Evolutionary conservation across 2,888 invertebrate genomes (phyloP).

Genomic region (Acronicta leporina): DNA sequence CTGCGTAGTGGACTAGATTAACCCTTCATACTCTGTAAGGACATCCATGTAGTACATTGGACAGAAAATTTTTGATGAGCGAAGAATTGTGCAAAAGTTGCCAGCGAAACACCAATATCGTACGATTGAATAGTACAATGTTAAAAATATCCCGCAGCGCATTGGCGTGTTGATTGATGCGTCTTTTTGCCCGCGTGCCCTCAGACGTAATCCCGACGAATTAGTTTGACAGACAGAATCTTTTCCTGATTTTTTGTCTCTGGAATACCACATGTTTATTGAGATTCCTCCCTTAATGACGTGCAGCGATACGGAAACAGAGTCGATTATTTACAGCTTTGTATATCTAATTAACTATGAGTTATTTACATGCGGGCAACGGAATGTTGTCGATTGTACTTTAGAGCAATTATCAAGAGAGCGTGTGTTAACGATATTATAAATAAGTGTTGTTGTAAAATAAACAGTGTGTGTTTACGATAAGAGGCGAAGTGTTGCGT

Average conservation of each 20-base stretch:
- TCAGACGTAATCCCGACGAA: slow-evolving; percentile 77
- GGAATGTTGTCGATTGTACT: slow-evolving; percentile 34
- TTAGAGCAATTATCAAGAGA: slow-evolving; percentile 51
- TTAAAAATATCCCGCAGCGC: slow-evolving; percentile 71
- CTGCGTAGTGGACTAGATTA: too few species aligned
- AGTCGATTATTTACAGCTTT: slow-evolving; percentile 52
- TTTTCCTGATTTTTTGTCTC: slow-evolving; percentile 82
- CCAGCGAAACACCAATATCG: slow-evolving; percentile 43
- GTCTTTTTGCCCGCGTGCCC: slow-evolving; percentile 83
- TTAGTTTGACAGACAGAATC: slow-evolving; percentile 86
- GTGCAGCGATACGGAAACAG: slow-evolving; percentile 80
- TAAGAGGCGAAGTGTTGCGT: slow-evolving; percentile 62
- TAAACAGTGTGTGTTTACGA: slow-evolving; percentile 75
- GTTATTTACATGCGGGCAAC: slow-evolving; percentile 44
- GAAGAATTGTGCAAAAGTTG: slow-evolving; percentile 4
- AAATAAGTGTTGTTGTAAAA: slow-evolving; percentile 70
- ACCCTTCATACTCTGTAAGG: too few species aligned
- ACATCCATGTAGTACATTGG: too few species aligned
- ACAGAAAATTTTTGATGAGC: too few species aligned
- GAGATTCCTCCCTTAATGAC: slow-evolving; percentile 78
- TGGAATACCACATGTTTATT: slow-evolving; percentile 82
- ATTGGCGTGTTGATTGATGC: slow-evolving; percentile 80
- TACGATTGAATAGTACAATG: slow-evolving; percentile 49
- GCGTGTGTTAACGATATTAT: slow-evolving; percentile 67
- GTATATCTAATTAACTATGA: slow-evolving; percentile 53